Evolutionary conservation across 2,888 invertebrate species (phyloP), one percentile per base, ranked within the genome.

Genomic region (Acrobasis consociella): DNA sequence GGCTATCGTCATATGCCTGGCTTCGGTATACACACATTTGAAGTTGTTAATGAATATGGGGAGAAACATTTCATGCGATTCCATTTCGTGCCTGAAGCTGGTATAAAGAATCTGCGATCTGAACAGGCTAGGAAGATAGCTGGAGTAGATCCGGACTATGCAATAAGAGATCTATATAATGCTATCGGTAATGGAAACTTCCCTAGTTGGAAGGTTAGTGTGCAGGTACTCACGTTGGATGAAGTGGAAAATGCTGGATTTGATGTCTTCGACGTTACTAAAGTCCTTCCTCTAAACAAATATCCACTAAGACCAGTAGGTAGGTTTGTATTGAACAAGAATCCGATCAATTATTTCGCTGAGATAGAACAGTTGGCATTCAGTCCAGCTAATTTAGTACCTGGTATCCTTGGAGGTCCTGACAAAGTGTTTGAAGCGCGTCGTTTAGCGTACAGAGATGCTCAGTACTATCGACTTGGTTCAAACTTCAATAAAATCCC

Each of bases 1-100:
- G 98, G 98, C 5, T 96, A 95, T 85, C 94, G 97, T 38, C 95
- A 96, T 83, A 98, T 98, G 98, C 96, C 98, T 74, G 98, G 98
- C 16, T 98, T 97, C 76, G 97, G 97, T 7, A 96, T 97, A 0
- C 98, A 98, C 81, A 97, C 98, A 0, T 98, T 96, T 83, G 97
- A 97, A 83, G 87, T 98, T 64, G 94, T 97, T 11, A 98, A 98
- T 83, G 93, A 89, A 15, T 85, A 94, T 7, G 94, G 95, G 0
- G 93, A 95, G 62, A 87, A 94, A 10, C 91, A 95, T 68, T 98
- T 96, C 80, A 95, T 96, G 70, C 97, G 98, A 93, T 98, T 98
- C 89, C 97, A 98, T 83, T 96, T 95, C 77, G 96, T 96, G 93
- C 97, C 97, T 9, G 94, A 97, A 79, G 97, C 97, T 83, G 97